A percentile compares a stretch with the other conserved stretches of the same genome.
These are phyloP conservation scores for Phenganax subtilis DNA, from an alignment of 92 coral and sea anemone species.

Conservation along the genomic window DNA sequence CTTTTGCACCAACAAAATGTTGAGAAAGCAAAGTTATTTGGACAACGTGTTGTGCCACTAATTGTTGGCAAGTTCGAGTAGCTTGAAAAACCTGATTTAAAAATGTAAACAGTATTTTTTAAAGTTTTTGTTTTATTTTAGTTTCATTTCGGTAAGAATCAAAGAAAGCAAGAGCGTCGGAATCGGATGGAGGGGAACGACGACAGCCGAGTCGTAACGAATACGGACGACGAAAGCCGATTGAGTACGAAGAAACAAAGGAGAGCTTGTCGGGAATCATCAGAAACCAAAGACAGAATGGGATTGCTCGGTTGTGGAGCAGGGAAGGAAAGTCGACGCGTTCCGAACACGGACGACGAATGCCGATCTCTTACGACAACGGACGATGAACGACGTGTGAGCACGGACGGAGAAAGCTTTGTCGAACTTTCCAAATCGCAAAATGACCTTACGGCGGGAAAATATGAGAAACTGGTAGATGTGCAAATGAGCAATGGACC, in stretches of 20 bases:
- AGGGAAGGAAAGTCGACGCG: not conserved
- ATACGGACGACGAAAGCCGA: slow-evolving; percentile 23
- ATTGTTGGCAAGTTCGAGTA: not conserved
- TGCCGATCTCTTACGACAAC: slow-evolving; percentile 10
- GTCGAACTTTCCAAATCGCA: slow-evolving; percentile 25
- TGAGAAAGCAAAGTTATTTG: too few relatives aligned
- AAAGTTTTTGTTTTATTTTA: not conserved
- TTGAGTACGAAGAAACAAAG: not conserved
- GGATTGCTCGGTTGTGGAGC: not conserved
- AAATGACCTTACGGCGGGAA: not conserved
- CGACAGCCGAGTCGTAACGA: slow-evolving; percentile 2
- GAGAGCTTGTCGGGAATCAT: not conserved
- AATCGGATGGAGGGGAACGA: slow-evolving; percentile 11
- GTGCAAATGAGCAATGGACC: not conserved
- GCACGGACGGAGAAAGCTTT: slow-evolving; percentile 25
- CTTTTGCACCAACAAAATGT: too few relatives aligned
- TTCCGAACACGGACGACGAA: slow-evolving; percentile 10
- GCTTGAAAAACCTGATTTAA: not conserved
- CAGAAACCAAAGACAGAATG: not conserved
- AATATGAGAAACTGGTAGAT: not conserved
- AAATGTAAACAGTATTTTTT: not conserved
- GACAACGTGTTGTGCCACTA: not conserved
- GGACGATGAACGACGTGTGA: slow-evolving; percentile 20
- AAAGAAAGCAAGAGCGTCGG: slow-evolving; percentile 4
- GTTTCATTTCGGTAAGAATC: slow-evolving; percentile 4